Conservation (phyloP, 1,140 invertebrate genomes). For the Goniozus legneri region DNA sequence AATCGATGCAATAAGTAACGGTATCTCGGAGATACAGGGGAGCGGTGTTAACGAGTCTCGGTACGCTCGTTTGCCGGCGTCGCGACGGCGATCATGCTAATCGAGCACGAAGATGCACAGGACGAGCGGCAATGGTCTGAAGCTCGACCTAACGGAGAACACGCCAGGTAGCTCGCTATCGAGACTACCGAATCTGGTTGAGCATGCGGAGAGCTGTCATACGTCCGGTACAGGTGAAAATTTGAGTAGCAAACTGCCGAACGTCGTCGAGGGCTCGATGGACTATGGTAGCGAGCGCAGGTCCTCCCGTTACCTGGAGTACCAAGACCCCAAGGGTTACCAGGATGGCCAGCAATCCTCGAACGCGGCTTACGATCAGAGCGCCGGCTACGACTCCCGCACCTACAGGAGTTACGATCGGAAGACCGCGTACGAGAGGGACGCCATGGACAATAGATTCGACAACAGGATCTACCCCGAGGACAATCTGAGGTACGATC, state of each 20-base stretch:
- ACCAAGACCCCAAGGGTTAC: slow-evolving; percentile 34
- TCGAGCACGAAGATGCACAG: slow-evolving; percentile 46
- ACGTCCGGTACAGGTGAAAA: slow-evolving; percentile 39
- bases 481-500: slow-evolving; percentile 40
- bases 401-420: slow-evolving; percentile 35
- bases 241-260: slow-evolving; percentile 53
- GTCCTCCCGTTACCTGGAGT: slow-evolving; percentile 50
- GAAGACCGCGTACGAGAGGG: slow-evolving; percentile 34
- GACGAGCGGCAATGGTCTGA: slow-evolving; percentile 48
- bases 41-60: too few species aligned
- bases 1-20: too few species aligned
- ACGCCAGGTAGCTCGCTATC: slow-evolving; percentile 50
- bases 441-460: slow-evolving; percentile 37
- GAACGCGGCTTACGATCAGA: slow-evolving; percentile 25
- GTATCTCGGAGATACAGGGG: too few species aligned
- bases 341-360: slow-evolving; percentile 24
- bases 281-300: slow-evolving; percentile 60
- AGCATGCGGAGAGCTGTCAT: slow-evolving; percentile 47
- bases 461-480: slow-evolving; percentile 48
- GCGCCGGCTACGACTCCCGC: slow-evolving; percentile 24
- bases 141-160: slow-evolving; percentile 51
- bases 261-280: slow-evolving; percentile 59
- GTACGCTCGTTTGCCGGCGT: slow-evolving; percentile 7
- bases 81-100: slow-evolving; percentile 44
- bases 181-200: slow-evolving; percentile 47